Conservation (phyloP, 2,888 invertebrate species). For the Anthophora plumipes region DNA sequence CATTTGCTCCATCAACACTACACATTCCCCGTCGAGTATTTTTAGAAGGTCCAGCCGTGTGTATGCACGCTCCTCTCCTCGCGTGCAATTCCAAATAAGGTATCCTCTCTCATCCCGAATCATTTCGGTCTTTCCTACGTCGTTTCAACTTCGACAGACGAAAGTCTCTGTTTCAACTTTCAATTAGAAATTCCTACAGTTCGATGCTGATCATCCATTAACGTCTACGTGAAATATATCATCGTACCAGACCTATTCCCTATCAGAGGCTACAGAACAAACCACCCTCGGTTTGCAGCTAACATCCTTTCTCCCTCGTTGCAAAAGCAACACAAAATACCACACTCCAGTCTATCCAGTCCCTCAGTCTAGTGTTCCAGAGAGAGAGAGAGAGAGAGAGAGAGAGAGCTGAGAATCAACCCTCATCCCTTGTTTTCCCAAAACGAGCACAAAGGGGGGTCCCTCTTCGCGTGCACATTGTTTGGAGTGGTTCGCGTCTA, state of each 20-base stretch:
- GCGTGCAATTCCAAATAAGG: too few species aligned
- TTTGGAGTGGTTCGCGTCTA: conserved; percentile 22
- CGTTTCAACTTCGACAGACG: too few species aligned
- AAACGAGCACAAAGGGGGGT: conserved; percentile 11
- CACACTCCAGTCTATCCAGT: not conserved
- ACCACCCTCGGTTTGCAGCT: too few species aligned
- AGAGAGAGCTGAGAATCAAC: not conserved
- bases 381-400: too few species aligned
- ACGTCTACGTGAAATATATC: too few species aligned
- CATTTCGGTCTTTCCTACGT: too few species aligned
- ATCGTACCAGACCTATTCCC: not conserved
- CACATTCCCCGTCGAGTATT: not conserved
- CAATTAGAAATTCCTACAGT: too few species aligned
- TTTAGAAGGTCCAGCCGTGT: not conserved
- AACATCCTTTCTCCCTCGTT: not conserved
- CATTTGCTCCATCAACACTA: not conserved
- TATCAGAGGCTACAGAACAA: not conserved
- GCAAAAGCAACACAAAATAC: not conserved
- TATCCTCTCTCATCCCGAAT: too few species aligned
- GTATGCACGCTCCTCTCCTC: too few species aligned
- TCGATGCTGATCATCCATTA: too few species aligned
- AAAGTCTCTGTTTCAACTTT: too few species aligned
- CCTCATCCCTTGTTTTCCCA: not conserved
- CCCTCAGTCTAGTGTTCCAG: not conserved
- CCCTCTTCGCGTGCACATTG: not conserved